Evolutionary conservation across 2,888 invertebrate genomes (phyloP).

Genomic region (Incurvaria masculella): DNA sequence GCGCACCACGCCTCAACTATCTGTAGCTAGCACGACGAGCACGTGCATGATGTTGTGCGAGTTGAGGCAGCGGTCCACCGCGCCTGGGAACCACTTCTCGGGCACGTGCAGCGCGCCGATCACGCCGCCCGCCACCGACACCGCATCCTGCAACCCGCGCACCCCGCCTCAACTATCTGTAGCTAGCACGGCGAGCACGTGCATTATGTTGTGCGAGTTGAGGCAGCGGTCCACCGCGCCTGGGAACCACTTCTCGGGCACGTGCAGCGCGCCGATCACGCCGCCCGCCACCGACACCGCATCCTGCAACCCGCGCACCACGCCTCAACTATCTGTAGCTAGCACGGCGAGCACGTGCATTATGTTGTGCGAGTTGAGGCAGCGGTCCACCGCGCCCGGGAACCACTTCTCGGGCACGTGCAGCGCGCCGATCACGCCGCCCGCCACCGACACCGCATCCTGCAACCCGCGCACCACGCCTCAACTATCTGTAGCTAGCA

Average conservation of each 20-base stretch:
- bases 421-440: slow-evolving; percentile 83
- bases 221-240: slow-evolving; percentile 79
- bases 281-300: slow-evolving; percentile 80
- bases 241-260: slow-evolving; percentile 90
- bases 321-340: too few species aligned
- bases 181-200: slow-evolving; percentile 82
- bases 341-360: slow-evolving; percentile 89
- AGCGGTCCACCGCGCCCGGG: slow-evolving; percentile 78
- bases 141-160: slow-evolving; percentile 75
- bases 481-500: too few species aligned
- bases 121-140: slow-evolving; percentile 79
- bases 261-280: slow-evolving; percentile 80
- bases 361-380: slow-evolving; percentile 87
- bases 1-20: too few species aligned
- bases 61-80: slow-evolving; percentile 79
- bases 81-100: slow-evolving; percentile 86
- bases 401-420: slow-evolving; percentile 90
- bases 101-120: slow-evolving; percentile 86
- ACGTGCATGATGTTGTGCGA: slow-evolving; percentile 94
- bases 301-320: slow-evolving; percentile 77
- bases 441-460: slow-evolving; percentile 81
- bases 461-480: too few species aligned
- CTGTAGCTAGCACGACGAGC: slow-evolving; percentile 79
- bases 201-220: slow-evolving; percentile 93
- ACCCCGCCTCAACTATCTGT: too few species aligned